These are phyloP conservation scores for Leptopilina myrica DNA, from an alignment of 2,888 invertebrate species.

Conservation along the genomic window DNA sequence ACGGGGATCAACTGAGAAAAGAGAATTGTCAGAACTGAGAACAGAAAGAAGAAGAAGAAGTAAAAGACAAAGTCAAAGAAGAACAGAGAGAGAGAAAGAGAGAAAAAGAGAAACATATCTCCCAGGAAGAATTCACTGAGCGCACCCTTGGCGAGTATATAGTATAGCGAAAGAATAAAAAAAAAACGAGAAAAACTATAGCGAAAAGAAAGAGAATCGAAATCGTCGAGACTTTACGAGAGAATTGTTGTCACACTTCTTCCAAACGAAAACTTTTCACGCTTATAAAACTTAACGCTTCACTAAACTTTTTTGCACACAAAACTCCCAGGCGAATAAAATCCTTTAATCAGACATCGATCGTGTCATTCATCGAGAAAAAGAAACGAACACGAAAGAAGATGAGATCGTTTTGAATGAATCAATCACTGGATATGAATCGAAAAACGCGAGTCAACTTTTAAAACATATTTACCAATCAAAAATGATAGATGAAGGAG, in stretches of 20 bases:
- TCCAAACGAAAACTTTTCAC: too few relatives aligned
- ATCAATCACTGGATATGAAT: slow-evolving; percentile 44
- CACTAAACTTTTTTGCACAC: too few relatives aligned
- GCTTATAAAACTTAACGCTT: too few relatives aligned
- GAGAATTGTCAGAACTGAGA: slow-evolving; percentile 42
- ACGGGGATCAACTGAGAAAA: slow-evolving; percentile 32
- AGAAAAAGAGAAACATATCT: slow-evolving; percentile 57
- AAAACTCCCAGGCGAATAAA: too few relatives aligned
- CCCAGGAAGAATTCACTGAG: slow-evolving; percentile 65
- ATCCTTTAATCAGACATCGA: slow-evolving; percentile 51
- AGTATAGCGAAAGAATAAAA: slow-evolving; percentile 43
- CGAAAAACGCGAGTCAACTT: background rate
- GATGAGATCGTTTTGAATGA: background rate
- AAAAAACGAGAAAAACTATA: slow-evolving; percentile 26
- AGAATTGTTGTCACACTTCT: background rate
- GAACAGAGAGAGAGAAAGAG: slow-evolving; percentile 30
- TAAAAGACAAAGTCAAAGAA: too few relatives aligned
- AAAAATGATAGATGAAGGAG: slow-evolving; percentile 34
- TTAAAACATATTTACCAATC: slow-evolving; percentile 8
- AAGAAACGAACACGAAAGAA: too few relatives aligned
- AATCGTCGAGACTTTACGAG: background rate
- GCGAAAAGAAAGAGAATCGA: slow-evolving; percentile 23
- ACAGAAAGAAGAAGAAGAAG: background rate
- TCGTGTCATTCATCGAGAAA: slow-evolving; percentile 66
- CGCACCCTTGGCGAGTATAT: slow-evolving; percentile 52